phyloP scores from a whole-genome alignment of 2,888 invertebrate genomes.

The Aricia artaxerxes region DNA sequence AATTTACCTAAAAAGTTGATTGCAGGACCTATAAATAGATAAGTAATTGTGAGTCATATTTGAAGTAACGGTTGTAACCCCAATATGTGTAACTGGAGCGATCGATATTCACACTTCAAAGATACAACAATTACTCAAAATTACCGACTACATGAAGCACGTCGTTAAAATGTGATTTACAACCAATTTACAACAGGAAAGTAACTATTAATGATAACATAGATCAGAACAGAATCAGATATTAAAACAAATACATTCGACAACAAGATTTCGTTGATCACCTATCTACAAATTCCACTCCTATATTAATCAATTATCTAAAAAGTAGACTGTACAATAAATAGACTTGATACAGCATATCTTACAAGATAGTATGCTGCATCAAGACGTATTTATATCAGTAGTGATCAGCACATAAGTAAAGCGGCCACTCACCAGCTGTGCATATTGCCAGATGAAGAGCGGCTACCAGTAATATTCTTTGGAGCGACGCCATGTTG shows the following conservation, averaged over 20 bases:
- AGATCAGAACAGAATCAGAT: background rate
- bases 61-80: conserved; percentile 13
- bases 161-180: background rate
- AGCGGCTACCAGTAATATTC: conserved; percentile 49
- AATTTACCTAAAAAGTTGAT: background rate
- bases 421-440: conserved; percentile 54
- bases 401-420: background rate
- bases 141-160: background rate
- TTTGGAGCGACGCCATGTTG: conserved; percentile 58
- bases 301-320: too few species aligned
- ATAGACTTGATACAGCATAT: too few species aligned
- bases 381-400: background rate
- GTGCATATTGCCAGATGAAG: conserved; percentile 48
- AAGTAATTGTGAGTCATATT: background rate
- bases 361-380: background rate
- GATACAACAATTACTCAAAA: background rate
- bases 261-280: too few species aligned
- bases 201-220: background rate
- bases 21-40: background rate
- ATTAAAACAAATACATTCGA: conserved; percentile 19
- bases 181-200: background rate
- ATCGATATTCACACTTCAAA: background rate
- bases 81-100: conserved; percentile 4
- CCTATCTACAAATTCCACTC: too few species aligned
- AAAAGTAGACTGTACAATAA: too few species aligned